phyloP scores from a whole-genome alignment of 2,797 vertebrate species.

The Darevskia nairensis region DNA sequence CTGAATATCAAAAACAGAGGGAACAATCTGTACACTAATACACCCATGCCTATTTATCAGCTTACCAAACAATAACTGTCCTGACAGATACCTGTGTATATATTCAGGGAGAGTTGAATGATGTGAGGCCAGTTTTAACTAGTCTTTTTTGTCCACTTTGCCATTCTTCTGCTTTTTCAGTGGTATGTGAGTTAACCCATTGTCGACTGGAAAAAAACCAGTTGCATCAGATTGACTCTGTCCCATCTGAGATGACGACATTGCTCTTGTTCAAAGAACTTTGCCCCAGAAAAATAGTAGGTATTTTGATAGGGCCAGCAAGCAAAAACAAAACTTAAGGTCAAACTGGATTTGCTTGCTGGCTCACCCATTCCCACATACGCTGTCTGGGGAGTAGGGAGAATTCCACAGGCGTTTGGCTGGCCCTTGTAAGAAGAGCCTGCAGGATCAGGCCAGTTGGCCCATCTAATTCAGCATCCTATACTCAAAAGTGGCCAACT shows the following conservation, averaged over 20 bases:
- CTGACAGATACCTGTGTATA: neutral
- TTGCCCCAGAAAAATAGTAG: neutral
- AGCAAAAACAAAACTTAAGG: neutral
- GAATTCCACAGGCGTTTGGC: neutral
- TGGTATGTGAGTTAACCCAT: neutral
- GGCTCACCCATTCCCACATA: no score
- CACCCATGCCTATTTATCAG: neutral
- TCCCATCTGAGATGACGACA: neutral
- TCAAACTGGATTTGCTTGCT: neutral
- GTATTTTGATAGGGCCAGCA: neutral
- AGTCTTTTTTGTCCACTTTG: neutral
- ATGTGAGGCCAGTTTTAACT: neutral
- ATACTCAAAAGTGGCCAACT: no score
- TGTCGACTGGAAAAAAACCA: neutral
- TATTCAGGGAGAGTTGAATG: neutral
- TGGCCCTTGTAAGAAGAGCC: neutral
- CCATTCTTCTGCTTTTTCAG: neutral
- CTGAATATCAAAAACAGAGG: neutral
- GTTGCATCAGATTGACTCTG: no score
- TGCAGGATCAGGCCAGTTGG: no score
- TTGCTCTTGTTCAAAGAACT: neutral
- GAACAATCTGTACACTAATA: neutral
- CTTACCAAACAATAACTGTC: neutral
- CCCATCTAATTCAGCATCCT: no score
- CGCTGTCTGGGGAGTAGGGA: neutral